Evolutionary conservation across 2,888 invertebrate species (phyloP).

Genomic region (Gisinianus flammeolus): DNA sequence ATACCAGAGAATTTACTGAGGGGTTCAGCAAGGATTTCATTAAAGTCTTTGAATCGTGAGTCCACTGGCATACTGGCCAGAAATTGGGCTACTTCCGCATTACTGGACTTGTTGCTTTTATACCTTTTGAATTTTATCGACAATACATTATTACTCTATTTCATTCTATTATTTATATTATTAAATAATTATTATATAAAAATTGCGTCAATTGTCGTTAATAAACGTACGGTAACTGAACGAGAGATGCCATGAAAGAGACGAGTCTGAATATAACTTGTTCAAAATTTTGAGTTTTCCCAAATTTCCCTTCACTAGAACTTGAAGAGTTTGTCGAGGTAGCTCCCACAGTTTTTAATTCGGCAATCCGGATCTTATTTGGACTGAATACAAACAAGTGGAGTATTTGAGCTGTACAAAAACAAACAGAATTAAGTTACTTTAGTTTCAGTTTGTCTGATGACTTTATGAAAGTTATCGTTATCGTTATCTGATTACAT

Average conservation of each 20-base stretch:
- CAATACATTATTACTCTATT: not conserved
- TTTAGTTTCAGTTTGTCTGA: not conserved
- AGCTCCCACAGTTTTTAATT: constrained; percentile 17
- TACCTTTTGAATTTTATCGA: not conserved
- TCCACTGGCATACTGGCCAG: constrained; percentile 45
- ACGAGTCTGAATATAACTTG: constrained; percentile 55
- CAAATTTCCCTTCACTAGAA: constrained; percentile 39
- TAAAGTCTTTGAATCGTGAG: constrained; percentile 46
- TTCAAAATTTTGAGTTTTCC: constrained; percentile 53
- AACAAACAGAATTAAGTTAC: constrained; percentile 59
- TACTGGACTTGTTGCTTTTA: not conserved
- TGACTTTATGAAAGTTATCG: too few relatives aligned
- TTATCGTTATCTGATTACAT: too few relatives aligned
- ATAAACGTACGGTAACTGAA: constrained; percentile 51
- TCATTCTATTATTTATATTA: not conserved
- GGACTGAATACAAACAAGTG: constrained; percentile 57
- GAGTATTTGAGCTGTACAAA: constrained; percentile 51
- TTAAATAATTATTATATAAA: not conserved
- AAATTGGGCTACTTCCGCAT: constrained; percentile 49
- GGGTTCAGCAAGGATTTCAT: constrained; percentile 46
- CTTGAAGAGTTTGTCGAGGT: constrained; percentile 41
- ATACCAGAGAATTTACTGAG: constrained; percentile 47
- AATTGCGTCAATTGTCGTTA: constrained; percentile 37
- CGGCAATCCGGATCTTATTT: constrained; percentile 50
- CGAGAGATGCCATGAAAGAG: constrained; percentile 52